Evolutionary conservation across 2,113 vertebrate species (phyloP), one percentile per base, ranked within the genome.

Genomic region (Nyctibius bracteatus): DNA sequence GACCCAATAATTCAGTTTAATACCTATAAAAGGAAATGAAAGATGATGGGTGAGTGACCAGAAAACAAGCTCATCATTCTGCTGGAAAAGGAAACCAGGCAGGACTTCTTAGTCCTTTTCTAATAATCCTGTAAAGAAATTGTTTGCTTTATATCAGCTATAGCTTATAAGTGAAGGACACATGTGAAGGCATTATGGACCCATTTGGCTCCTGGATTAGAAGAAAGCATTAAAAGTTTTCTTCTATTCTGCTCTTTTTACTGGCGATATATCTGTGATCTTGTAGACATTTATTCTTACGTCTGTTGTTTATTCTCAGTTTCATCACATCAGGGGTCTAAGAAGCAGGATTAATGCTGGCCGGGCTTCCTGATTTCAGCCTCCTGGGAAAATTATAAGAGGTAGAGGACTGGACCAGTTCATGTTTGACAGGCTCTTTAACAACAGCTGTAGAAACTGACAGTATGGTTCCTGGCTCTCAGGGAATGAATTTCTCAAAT

Each of bases 381-480:
- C 72, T 86, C 49, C 43, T 57, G 37, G n/a, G 51, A 68, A 61
- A 94, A 86, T 31, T 3, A 46, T 0, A 81, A 61, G 58, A 88
- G 80, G 54, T 31, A 61, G 18, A 54, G n/a, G 39, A 39, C 59
- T 8, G 39, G 15, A 25, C 5, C 20, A 46, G 51, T 12, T 81
- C 83, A n/a, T 1, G 1, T 61, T 23, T 43, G 70, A 39, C 8
- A 81, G 5, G 19, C 19, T 89, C 41, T 70, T 68, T 59, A 66
- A 14, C 44, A 44, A n/a, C 4, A 92, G 41, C 65, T 74, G 51
- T 33, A 78, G 65, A 70, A 81, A 93, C 12, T 8, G 57, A 41
- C 0, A 1, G 28, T 8, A 30, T 0, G 0, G 51, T 31, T 55
- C n/a, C 55, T 30, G 44, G 14, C 62, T 91, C 54, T 16, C 14